phyloP scores from a whole-genome alignment of 2,797 vertebrate species.

The Amniataba percoides region DNA sequence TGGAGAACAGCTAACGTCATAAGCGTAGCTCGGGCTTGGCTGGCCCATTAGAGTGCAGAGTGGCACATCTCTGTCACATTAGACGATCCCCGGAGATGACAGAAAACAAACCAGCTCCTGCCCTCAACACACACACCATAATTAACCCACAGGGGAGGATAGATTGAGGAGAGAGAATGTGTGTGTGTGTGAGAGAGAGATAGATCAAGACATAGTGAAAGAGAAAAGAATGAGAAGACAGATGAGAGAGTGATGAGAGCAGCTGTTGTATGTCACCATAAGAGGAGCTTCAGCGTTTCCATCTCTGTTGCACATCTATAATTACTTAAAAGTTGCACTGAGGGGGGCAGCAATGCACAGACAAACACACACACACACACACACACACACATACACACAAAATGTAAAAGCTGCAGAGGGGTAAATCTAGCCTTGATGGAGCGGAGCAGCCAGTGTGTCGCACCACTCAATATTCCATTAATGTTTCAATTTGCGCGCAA shows the following conservation, averaged over 20 bases:
- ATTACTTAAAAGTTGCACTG: conserved; percentile 59
- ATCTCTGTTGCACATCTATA: conserved; percentile 60
- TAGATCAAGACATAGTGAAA: conserved; percentile 36
- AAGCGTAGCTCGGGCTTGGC: conserved; percentile 66
- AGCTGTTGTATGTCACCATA: conserved; percentile 46
- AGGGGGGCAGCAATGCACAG: conserved; percentile 28
- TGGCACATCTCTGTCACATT: conserved; percentile 79
- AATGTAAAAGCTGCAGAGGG: conserved; percentile 41
- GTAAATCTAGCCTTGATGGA: conserved; percentile 46
- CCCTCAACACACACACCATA: conserved; percentile 70
- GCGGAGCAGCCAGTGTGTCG: conserved; percentile 34
- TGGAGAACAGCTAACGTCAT: conserved; percentile 59
- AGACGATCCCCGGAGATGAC: conserved; percentile 65
- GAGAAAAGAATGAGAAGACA: conserved; percentile 40
- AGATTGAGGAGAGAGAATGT: conserved; percentile 41
- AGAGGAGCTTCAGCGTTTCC: conserved; percentile 48
- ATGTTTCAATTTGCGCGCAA: conserved; percentile 56
- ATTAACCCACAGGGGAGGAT: conserved; percentile 81
- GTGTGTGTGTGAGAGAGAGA: conserved; percentile 28
- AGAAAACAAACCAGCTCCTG: conserved; percentile 74
- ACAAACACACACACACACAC: neutral
- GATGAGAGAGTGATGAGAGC: conserved; percentile 51
- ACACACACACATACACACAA: neutral
- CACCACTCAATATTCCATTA: conserved; percentile 65
- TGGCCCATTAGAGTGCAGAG: conserved; percentile 72